These are phyloP conservation scores for Meiosimyza decipiens DNA, from an alignment of 2,888 invertebrate genomes.

Conservation along the genomic window DNA sequence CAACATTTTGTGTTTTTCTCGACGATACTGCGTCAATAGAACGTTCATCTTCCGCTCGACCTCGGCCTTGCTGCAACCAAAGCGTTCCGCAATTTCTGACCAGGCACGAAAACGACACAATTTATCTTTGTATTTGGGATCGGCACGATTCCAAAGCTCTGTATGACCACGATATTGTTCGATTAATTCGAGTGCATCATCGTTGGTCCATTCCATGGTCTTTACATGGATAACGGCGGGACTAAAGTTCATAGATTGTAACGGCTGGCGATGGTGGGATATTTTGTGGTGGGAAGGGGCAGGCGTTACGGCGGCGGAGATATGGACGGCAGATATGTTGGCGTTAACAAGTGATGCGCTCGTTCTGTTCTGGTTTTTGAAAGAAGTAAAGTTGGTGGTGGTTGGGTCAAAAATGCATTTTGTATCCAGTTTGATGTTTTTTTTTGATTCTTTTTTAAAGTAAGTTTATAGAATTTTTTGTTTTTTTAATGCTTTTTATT, in stretches of 20 bases:
- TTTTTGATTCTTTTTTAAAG: not conserved
- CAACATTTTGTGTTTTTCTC: conserved; percentile 65
- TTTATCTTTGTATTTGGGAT: conserved; percentile 65
- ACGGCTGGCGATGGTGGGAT: conserved; percentile 15
- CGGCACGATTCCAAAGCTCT: conserved; percentile 64
- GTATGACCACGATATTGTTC: conserved; percentile 65
- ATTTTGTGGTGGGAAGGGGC: conserved; percentile 32
- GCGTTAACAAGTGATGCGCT: no score
- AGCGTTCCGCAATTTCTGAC: conserved; percentile 65
- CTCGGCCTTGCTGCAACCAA: conserved; percentile 65
- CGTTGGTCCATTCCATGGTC: conserved; percentile 66
- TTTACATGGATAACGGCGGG: conserved; percentile 47
- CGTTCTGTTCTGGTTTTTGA: no score
- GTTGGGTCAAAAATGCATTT: conserved; percentile 24
- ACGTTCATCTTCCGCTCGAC: conserved; percentile 66
- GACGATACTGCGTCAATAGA: conserved; percentile 62
- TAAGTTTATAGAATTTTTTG: conserved; percentile 13
- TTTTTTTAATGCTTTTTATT: conserved; percentile 22
- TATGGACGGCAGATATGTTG: conserved; percentile 5
- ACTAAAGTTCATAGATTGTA: conserved; percentile 55
- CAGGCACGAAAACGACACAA: conserved; percentile 64
- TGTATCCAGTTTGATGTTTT: not conserved
- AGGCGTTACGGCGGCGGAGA: conserved; percentile 37
- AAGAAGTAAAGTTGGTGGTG: conserved; percentile 21
- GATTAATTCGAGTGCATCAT: conserved; percentile 64